Evolutionary conservation across 2,888 invertebrate species (phyloP), one percentile per base, ranked within the genome.

Genomic region (Drosophila aldrichi): DNA sequence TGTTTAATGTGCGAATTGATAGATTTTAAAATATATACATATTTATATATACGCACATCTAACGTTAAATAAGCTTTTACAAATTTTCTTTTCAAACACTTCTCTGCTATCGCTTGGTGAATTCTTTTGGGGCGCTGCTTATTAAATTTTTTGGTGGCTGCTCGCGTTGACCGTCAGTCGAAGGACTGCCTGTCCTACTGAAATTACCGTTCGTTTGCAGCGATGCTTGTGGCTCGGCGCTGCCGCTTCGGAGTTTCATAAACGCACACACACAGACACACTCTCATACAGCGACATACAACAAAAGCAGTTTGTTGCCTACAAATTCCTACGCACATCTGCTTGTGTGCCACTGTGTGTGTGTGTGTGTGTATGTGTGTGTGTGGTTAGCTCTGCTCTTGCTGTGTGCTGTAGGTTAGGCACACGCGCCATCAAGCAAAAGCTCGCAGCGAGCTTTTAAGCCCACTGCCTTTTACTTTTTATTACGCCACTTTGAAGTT

Each of bases 171-270:
- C 86, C 91, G 92, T 91, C 91, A 91, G 91, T 91, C 92, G 92
- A 92, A 92, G 91, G 92, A 92, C 92, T 92, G 92, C 79, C 77
- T 90, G 92, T 91, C 92, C 92, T 91, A 92, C 92, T 92, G 92
- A 92, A 89, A 77, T 72, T 73, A 59, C 72, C 70, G 77, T 74
- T 75, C 74, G 77, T 78, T 82, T 74, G 68, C 71, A 78, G 81
- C 70, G 62, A 58, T 59, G 76, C 76, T 68, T 56, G 40, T 57
- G 57, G 59, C 62, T 78, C 72, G 73, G 66, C 41, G 69, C 48
- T 74, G 58, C 64, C 68, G 70, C 76, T 74, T 87, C 88, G 85
- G 73, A 73, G 78, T 77, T 81, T 81, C 43, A 61, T 44, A 51
- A 49, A 55, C 44, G 46, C 65, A 69, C 44, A 52, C 34, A 51